phyloP scores from a whole-genome alignment of 1,140 invertebrate genomes.

The Teleogryllus occipitalis region DNA sequence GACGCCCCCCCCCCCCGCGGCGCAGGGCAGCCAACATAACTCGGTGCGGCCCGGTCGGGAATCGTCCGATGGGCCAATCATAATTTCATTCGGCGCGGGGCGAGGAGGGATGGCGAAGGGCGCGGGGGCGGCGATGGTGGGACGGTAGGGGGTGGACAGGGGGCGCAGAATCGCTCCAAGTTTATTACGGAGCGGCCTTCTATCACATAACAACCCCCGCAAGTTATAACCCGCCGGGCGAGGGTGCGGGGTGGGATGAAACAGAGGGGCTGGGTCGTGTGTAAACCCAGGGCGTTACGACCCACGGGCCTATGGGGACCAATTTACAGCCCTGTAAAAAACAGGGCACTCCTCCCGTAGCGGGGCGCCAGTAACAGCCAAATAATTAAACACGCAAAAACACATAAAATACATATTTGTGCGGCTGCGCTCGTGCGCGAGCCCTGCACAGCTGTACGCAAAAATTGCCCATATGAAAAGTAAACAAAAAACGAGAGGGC shows the following conservation, averaged over 20 bases:
- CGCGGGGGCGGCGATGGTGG: not conserved
- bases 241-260: not conserved
- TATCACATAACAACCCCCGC: not conserved
- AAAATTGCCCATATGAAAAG: not conserved
- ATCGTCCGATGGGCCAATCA: not conserved
- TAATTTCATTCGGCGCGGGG: not conserved
- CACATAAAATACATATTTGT: conserved; percentile 6
- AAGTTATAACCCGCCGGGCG: not conserved
- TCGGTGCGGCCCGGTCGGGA: not conserved
- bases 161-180: not conserved
- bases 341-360: not conserved
- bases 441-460: not conserved
- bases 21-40: not conserved
- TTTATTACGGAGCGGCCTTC: not conserved
- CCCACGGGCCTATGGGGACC: not conserved
- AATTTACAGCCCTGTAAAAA: conserved; percentile 5
- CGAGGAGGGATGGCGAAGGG: not conserved
- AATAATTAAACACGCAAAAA: conserved; percentile 2
- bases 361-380: not conserved
- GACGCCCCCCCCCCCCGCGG: no score
- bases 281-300: not conserved
- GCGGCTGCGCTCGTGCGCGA: not conserved
- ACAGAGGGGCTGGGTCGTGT: not conserved
- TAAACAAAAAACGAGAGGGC: not conserved
- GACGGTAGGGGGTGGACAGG: not conserved